Conservation (phyloP, 2,888 invertebrate genomes). For the Perizoma affinitatum region DNA sequence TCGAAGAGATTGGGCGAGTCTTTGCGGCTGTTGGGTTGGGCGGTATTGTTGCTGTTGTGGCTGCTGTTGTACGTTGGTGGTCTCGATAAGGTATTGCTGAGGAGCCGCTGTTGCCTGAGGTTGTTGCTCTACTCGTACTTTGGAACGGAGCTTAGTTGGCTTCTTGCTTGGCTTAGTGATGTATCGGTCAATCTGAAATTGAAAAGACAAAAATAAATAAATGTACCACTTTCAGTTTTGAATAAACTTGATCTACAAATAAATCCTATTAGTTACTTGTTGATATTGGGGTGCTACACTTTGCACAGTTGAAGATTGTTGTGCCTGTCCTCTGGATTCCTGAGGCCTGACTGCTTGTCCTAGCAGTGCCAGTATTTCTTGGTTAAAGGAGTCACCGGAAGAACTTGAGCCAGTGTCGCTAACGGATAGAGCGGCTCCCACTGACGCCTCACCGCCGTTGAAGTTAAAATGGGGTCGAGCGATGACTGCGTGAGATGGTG, state of each 20-base stretch:
- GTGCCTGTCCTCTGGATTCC: constrained; percentile 56
- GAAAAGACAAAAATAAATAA: neutral
- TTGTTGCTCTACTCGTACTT: constrained; percentile 53
- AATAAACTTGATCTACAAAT: too few species aligned
- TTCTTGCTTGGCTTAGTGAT: constrained; percentile 74
- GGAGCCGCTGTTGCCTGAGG: constrained; percentile 66
- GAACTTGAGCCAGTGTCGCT: constrained; percentile 64
- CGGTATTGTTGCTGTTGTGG: constrained; percentile 55
- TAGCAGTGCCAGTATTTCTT: constrained; percentile 66
- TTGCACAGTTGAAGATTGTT: constrained; percentile 57
- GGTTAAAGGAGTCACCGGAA: constrained; percentile 56
- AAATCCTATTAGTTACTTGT: constrained; percentile 48
- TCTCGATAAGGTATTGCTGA: constrained; percentile 79
- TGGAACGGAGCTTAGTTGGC: constrained; percentile 68
- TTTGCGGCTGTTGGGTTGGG: constrained; percentile 57
- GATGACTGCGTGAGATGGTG: constrained; percentile 75
- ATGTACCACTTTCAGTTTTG: neutral
- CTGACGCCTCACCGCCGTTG: constrained; percentile 76
- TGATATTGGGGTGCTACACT: constrained; percentile 63
- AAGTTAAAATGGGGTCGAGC: constrained; percentile 70
- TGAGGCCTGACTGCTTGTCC: constrained; percentile 62
- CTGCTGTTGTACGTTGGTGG: constrained; percentile 73
- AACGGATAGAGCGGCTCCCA: constrained; percentile 75
- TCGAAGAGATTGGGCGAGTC: constrained; percentile 61
- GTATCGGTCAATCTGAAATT: constrained; percentile 73